These are phyloP conservation scores for Sebastes taczanowskii DNA, from an alignment of 2,797 vertebrate species.

Conservation along the genomic window DNA sequence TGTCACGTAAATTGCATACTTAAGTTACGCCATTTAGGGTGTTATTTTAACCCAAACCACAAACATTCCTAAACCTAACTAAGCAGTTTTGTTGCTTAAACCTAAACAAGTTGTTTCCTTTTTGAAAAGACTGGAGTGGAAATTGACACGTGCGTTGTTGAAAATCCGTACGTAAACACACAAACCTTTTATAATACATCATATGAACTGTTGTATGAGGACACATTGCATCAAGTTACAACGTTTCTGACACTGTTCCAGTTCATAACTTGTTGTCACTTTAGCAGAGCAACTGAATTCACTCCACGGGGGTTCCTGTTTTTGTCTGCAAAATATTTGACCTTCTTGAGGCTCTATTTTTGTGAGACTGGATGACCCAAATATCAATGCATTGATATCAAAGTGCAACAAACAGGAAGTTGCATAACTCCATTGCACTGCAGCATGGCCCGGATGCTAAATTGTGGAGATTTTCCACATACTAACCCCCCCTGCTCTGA, in stretches of 20 bases:
- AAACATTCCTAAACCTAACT: no score
- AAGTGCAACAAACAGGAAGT: conserved; percentile 71
- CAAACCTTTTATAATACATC: no score
- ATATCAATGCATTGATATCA: conserved; percentile 48
- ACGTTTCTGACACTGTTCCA: background rate
- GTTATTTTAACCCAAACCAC: no score
- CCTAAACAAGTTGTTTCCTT: no score
- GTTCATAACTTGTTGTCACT: background rate
- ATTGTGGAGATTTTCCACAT: conserved; percentile 64
- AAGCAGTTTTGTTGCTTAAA: no score
- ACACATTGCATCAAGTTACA: background rate
- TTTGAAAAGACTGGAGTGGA: no score
- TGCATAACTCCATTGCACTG: conserved; percentile 45
- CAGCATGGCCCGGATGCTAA: conserved; percentile 14
- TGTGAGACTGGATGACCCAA: conserved; percentile 27
- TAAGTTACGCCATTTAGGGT: no score
- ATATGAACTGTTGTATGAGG: no score
- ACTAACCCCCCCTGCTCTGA: conserved; percentile 46
- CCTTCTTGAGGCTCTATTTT: conserved; percentile 32
- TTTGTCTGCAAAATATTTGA: conserved; percentile 32
- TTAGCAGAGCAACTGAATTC: background rate
- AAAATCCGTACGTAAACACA: no score
- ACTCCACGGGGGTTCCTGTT: background rate
- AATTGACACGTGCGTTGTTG: no score
- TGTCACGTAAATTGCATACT: no score